phyloP scores from a whole-genome alignment of 2,113 vertebrate genomes.

The Dasyurus viverrinus region DNA sequence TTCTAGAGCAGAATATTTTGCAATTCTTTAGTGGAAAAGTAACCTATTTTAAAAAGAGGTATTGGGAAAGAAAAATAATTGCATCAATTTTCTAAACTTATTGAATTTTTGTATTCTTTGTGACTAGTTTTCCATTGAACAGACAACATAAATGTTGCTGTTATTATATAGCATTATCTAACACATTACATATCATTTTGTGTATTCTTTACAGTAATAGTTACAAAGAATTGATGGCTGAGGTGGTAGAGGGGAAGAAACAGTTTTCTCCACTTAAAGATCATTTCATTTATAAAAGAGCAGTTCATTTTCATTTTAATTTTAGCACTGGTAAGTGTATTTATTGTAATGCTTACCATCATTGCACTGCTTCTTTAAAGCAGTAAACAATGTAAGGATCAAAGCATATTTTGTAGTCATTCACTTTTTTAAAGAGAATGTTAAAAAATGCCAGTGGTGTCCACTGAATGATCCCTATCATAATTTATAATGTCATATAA shows the following conservation, averaged over 20 bases:
- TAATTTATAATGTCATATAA: neutral
- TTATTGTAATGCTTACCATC: neutral
- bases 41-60: neutral
- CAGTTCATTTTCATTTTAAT: neutral
- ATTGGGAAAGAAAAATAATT: neutral
- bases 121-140: neutral
- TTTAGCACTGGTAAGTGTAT: neutral
- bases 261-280: neutral
- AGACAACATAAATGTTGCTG: neutral
- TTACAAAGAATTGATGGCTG: no score
- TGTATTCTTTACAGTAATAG: neutral
- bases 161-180: neutral
- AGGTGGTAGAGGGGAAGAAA: neutral
- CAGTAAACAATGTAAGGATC: neutral
- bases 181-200: neutral
- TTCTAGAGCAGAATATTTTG: neutral
- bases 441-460: neutral
- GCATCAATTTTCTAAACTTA: neutral
- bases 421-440: neutral
- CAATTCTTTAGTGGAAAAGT: neutral
- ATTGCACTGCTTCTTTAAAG: neutral
- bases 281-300: neutral
- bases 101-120: constrained; percentile 2
- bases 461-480: neutral
- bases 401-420: neutral